phyloP scores from a whole-genome alignment of 2,113 vertebrate species.

The Micromys minutus region DNA sequence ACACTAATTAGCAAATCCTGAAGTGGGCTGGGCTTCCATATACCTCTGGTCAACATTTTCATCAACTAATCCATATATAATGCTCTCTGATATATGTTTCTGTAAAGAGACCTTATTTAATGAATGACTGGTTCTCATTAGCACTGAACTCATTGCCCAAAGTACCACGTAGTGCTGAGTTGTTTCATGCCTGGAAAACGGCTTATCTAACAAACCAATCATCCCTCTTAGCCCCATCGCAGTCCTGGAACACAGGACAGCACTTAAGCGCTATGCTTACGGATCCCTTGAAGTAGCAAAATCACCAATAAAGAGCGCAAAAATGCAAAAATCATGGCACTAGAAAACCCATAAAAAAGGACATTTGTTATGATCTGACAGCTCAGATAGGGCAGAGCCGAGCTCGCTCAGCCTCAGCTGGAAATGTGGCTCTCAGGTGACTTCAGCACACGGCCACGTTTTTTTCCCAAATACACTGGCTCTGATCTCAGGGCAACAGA shows the following conservation, averaged over 20 bases:
- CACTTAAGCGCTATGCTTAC: neutral
- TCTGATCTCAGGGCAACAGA: neutral
- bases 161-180: neutral
- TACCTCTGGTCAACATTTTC: slow-evolving; percentile 10
- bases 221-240: neutral
- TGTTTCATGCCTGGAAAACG: neutral
- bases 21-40: neutral
- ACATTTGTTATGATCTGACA: neutral
- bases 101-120: slow-evolving; percentile 46
- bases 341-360: slow-evolving; percentile 20
- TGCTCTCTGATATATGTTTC: slow-evolving; percentile 1
- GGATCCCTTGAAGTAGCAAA: slow-evolving; percentile 31
- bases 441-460: neutral
- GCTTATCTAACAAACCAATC: neutral
- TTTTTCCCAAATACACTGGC: neutral
- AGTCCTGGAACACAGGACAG: neutral
- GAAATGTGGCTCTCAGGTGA: neutral
- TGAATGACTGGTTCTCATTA: neutral
- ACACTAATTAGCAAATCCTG: slow-evolving; percentile 3
- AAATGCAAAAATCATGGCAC: neutral
- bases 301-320: slow-evolving; percentile 35
- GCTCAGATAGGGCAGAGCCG: neutral
- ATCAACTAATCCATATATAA: slow-evolving; percentile 6
- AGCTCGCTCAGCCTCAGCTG: neutral
- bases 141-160: neutral